A percentile compares a stretch with the other conserved stretches of the same genome.
phyloP scores from a whole-genome alignment of 2,888 invertebrate species.

The Pyrrhia umbra region DNA sequence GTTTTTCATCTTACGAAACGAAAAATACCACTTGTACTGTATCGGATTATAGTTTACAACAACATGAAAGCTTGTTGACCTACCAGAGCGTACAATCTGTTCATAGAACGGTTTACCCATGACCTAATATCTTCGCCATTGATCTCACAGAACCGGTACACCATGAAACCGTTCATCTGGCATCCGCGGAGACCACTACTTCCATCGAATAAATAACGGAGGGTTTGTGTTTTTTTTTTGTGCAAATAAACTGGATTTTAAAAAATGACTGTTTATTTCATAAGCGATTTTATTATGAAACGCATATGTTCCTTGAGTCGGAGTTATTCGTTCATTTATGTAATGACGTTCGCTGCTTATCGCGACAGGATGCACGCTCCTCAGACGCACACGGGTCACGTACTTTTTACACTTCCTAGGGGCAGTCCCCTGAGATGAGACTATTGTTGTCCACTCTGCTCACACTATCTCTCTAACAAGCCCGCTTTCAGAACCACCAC shows the following conservation, averaged over 20 bases:
- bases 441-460: background rate
- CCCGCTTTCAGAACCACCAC: background rate
- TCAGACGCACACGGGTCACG: no score
- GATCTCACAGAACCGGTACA: constrained; percentile 15
- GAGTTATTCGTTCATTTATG: background rate
- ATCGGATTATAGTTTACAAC: constrained; percentile 17
- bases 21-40: constrained; percentile 4
- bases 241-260: constrained; percentile 7
- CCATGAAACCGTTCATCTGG: constrained; percentile 40
- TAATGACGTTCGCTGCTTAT: background rate
- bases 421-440: background rate
- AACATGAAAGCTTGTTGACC: constrained; percentile 21
- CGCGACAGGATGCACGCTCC: background rate
- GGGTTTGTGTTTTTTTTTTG: constrained; percentile 30
- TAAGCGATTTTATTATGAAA: constrained; percentile 16
- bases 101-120: constrained; percentile 23
- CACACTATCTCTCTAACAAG: background rate
- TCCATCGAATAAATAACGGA: constrained; percentile 33
- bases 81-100: background rate
- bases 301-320: no score
- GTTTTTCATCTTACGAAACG: constrained; percentile 9
- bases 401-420: background rate
- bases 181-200: constrained; percentile 26
- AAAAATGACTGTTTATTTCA: constrained; percentile 19
- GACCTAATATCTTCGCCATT: constrained; percentile 30